A percentile compares a stretch with the other conserved stretches of the same genome.
These are phyloP conservation scores for Phrynocephalus guinanensis DNA, from an alignment of 2,797 vertebrate genomes.

Conservation along the genomic window DNA sequence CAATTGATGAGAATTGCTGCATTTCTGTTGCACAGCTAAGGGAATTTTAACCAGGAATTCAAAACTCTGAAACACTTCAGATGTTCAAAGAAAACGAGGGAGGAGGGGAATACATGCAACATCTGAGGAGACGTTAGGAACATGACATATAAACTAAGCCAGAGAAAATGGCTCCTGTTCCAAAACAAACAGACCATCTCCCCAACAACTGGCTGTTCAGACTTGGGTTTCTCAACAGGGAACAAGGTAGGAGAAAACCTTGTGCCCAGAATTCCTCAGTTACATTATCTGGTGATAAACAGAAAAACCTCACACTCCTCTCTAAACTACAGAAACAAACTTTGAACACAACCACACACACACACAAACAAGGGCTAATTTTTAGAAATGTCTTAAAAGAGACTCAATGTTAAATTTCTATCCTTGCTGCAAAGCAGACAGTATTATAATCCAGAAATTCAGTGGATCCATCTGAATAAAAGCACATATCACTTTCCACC, in stretches of 20 bases:
- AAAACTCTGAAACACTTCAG: too few species aligned
- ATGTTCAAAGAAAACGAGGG: neutral
- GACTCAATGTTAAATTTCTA: conserved; percentile 17
- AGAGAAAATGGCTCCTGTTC: neutral
- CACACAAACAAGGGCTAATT: too few species aligned
- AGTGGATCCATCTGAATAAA: neutral
- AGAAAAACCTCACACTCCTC: neutral
- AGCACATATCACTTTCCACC: neutral
- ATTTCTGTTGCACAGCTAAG: too few species aligned
- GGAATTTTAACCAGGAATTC: too few species aligned
- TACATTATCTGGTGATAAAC: neutral
- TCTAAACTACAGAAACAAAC: neutral
- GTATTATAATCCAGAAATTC: neutral
- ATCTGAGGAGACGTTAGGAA: neutral
- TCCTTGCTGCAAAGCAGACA: neutral
- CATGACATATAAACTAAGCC: neutral
- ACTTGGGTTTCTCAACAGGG: neutral
- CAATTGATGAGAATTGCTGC: too few species aligned
- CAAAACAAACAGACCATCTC: too few species aligned
- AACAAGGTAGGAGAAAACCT: neutral
- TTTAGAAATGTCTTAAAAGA: too few species aligned
- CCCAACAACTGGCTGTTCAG: too few species aligned
- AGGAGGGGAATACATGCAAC: neutral
- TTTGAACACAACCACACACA: too few species aligned
- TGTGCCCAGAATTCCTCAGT: neutral